Base-by-base conservation (phyloP, 2,113 vertebrate genomes). In the Sapajus apella region DNA sequence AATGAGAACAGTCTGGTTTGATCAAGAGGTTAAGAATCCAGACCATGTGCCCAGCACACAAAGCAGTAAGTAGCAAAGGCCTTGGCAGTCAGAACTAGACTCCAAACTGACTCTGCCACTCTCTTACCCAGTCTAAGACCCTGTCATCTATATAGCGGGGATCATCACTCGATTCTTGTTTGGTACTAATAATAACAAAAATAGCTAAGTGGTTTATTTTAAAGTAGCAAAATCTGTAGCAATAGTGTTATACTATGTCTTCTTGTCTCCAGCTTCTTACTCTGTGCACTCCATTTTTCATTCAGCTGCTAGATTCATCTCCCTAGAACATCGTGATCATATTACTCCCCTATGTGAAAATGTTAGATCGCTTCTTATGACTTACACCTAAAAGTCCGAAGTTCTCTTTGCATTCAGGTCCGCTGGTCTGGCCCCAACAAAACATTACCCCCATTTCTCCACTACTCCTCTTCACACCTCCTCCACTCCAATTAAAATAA, bases 401-500 rank as follows among this genome's bases (percentile, higher is more conserved):
- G 64, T 84, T 40, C 16, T 94, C 90, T 56, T 81, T 58, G 64
- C 17, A 20, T 55, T 82, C 37, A 43, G 45, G 55, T 32, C 8
- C 50, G 61, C 91, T 82, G 92, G 88, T 93, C 43, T 61, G 75
- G n/a, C 47, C 88, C 40, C 40, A 55, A n/a, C 23, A 66, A 55
- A 94, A 32, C 20, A 11, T 85, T 50, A n/a, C 8, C 27, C 16
- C n/a, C 70, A n/a, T 94, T 95, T 40, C 45, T 75, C 45, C 25
- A 52, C 52, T 68, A 68, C 45, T 90, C 50, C 61, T 90, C 32
- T 73, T 87, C 85, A 93, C 37, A 93, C 43, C 12, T 89, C 52
- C 45, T 96, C 61, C 23, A 68, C 32, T 30, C 83, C 61, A 55
- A 35, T 86, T 27, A 89, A 93, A 97, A 92, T 85, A 89, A 96